phyloP scores from a whole-genome alignment of 2,888 invertebrate species.

The Tetropium fuscum region DNA sequence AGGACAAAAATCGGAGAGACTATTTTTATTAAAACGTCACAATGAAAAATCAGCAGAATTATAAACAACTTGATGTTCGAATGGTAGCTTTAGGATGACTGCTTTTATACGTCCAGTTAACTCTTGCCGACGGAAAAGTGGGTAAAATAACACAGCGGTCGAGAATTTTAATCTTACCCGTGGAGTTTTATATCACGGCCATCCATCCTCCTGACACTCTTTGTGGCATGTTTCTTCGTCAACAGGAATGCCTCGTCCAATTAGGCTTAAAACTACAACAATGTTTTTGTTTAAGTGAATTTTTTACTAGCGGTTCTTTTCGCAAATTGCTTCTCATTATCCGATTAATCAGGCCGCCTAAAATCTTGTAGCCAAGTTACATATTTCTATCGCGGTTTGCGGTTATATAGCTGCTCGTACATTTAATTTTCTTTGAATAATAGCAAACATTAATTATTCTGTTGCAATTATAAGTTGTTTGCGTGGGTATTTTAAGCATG shows the following conservation, averaged over 20 bases:
- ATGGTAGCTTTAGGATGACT: constrained; percentile 8
- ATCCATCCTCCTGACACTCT: constrained; percentile 49
- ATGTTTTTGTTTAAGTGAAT: constrained; percentile 46
- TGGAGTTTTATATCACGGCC: constrained; percentile 48
- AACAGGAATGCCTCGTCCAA: constrained; percentile 54
- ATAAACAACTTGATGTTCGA: background rate
- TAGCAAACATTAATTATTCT: too few species aligned
- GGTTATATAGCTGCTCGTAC: too few species aligned
- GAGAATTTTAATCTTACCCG: constrained; percentile 54
- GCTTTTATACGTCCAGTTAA: constrained; percentile 5
- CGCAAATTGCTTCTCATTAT: constrained; percentile 20
- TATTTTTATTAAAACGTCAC: constrained; percentile 2
- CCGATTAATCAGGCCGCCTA: background rate
- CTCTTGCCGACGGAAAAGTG: constrained; percentile 30
- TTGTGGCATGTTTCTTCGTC: constrained; percentile 49
- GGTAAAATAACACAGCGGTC: constrained; percentile 22
- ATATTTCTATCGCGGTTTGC: too few species aligned
- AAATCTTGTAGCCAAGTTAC: too few species aligned
- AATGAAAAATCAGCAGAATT: constrained; percentile 5
- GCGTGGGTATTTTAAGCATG: too few species aligned
- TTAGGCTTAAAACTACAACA: constrained; percentile 49
- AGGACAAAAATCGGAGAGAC: background rate
- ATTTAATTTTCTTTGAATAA: too few species aligned
- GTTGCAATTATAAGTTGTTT: too few species aligned
- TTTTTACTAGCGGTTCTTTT: constrained; percentile 35